A percentile compares a stretch with the other conserved stretches of the same genome.
Conservation (phyloP, 2,797 vertebrate species). For the Cyclura pinguis region DNA sequence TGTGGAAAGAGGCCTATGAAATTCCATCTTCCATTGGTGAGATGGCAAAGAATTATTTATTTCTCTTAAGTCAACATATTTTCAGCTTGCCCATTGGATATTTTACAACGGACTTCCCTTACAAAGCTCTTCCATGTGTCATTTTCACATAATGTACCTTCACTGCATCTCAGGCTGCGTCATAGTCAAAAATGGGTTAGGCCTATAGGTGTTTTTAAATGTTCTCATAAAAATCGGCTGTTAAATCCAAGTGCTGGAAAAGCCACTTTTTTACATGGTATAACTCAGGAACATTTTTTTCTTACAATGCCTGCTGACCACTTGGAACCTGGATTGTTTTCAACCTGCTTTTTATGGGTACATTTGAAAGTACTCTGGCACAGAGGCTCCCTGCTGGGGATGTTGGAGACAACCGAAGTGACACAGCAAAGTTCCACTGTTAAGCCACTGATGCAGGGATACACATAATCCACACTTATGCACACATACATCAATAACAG, state of each 20-base stretch:
- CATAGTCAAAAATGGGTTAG: background rate
- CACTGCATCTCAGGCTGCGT: background rate
- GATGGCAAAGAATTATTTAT: background rate
- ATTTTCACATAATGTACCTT: background rate
- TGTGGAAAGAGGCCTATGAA: background rate
- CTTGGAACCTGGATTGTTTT: background rate
- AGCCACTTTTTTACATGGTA: background rate
- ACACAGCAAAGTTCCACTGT: background rate
- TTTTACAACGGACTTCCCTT: background rate
- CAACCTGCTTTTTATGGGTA: background rate
- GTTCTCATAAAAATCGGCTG: background rate
- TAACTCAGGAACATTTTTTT: background rate
- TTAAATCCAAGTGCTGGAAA: background rate
- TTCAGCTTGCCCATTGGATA: background rate
- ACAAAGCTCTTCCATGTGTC: background rate
- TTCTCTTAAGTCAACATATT: background rate
- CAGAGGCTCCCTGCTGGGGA: background rate
- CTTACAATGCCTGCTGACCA: background rate
- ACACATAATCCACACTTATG: too few relatives aligned
- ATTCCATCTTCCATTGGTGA: background rate
- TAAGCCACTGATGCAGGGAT: background rate
- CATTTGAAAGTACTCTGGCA: background rate
- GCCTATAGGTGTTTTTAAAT: background rate
- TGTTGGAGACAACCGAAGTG: background rate
- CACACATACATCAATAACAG: too few relatives aligned